These are phyloP conservation scores for Agriopis leucophaearia DNA, from an alignment of 2,888 invertebrate genomes.

Conservation along the genomic window DNA sequence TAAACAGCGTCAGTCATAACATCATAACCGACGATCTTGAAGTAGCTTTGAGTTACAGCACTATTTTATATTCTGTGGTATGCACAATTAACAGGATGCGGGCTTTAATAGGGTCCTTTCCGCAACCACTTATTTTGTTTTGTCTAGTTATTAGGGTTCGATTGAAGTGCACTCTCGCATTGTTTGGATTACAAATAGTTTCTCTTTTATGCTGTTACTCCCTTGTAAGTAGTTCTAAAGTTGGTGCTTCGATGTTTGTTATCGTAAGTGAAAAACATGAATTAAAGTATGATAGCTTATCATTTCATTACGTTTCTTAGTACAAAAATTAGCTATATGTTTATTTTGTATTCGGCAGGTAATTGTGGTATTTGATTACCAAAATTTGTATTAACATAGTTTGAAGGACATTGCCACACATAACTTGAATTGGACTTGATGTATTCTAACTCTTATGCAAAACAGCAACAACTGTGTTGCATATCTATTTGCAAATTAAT, in stretches of 20 bases:
- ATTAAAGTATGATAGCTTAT: neutral
- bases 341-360: conserved; percentile 12
- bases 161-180: conserved; percentile 40
- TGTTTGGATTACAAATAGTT: conserved; percentile 43
- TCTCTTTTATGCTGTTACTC: conserved; percentile 29
- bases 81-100: conserved; percentile 55
- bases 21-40: conserved; percentile 27
- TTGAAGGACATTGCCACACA: conserved; percentile 12
- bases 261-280: conserved; percentile 3
- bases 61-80: conserved; percentile 5
- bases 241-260: conserved; percentile 2
- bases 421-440: conserved; percentile 18
- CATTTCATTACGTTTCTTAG: neutral
- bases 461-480: conserved; percentile 3
- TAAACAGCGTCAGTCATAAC: conserved; percentile 40
- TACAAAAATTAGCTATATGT: neutral
- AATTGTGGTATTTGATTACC: conserved; percentile 13
- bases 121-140: conserved; percentile 35
- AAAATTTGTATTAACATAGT: conserved; percentile 23
- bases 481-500: conserved; percentile 11
- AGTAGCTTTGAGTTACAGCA: conserved; percentile 29
- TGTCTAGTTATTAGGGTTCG: conserved; percentile 32
- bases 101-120: conserved; percentile 48
- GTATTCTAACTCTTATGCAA: conserved; percentile 21
- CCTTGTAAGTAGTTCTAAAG: conserved; percentile 9